Conservation (phyloP, 1,140 invertebrate species). For the Ceratina australensis region DNA sequence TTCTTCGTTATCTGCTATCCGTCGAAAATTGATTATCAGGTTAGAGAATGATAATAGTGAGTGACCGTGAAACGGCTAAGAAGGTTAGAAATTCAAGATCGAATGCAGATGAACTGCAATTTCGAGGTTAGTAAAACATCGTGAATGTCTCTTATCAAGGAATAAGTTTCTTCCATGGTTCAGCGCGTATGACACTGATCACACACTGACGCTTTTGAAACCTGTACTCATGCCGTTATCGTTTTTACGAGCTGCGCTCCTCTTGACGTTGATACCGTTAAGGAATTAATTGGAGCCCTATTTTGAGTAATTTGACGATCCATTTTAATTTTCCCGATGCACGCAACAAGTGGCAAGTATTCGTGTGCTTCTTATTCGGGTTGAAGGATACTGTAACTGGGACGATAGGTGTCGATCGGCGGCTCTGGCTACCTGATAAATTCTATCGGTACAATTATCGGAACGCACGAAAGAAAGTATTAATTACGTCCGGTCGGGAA, state of each 20-base stretch:
- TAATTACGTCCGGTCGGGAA: constrained; percentile 26
- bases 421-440: constrained; percentile 20
- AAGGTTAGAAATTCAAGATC: too few species aligned
- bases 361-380: neutral
- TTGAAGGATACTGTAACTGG: neutral
- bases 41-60: too few species aligned
- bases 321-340: neutral
- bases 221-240: neutral
- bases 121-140: too few species aligned
- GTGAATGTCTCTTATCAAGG: too few species aligned
- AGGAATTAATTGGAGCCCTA: neutral
- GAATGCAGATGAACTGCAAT: too few species aligned
- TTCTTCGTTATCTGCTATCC: too few species aligned
- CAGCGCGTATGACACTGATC: too few species aligned
- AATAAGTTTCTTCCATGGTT: too few species aligned
- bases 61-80: too few species aligned
- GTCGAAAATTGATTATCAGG: too few species aligned
- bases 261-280: too few species aligned
- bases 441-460: constrained; percentile 32
- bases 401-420: neutral
- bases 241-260: neutral
- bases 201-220: too few species aligned
- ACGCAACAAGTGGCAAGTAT: neutral
- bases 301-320: neutral
- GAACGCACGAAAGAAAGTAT: constrained; percentile 16